Conservation (phyloP, 2,113 vertebrate species). For the Lampris incognitus region DNA sequence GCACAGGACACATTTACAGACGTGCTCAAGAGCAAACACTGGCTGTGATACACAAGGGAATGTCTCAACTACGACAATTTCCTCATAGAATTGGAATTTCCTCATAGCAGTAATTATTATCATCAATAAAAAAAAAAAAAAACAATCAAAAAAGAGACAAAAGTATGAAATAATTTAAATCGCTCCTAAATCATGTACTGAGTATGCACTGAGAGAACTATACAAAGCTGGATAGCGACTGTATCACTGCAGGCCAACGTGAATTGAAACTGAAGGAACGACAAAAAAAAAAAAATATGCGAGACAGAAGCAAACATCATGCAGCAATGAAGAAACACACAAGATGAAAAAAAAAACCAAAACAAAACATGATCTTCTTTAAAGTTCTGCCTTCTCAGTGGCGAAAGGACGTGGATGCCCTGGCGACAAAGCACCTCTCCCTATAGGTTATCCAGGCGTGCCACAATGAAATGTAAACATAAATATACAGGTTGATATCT, state of each 20-base stretch:
- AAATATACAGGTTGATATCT: slow-evolving; percentile 87
- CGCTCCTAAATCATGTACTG: slow-evolving; percentile 77
- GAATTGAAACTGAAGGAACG: slow-evolving; percentile 64
- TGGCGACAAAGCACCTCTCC: slow-evolving; percentile 52
- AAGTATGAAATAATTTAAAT: slow-evolving; percentile 99
- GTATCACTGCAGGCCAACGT: slow-evolving; percentile 76
- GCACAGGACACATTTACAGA: slow-evolving; percentile 92
- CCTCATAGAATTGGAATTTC: slow-evolving; percentile 83
- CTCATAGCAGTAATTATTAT: slow-evolving; percentile 87
- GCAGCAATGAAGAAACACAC: slow-evolving; percentile 83
- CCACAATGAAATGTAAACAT: slow-evolving; percentile 84
- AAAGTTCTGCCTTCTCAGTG: slow-evolving; percentile 74
- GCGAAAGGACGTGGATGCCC: slow-evolving; percentile 58
- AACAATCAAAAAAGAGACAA: slow-evolving; percentile 84
- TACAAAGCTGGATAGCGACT: slow-evolving; percentile 64
- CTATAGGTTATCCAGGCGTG: slow-evolving; percentile 65
- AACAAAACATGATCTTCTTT: slow-evolving; percentile 62
- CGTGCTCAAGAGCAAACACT: slow-evolving; percentile 85
- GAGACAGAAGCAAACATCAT: slow-evolving; percentile 86
- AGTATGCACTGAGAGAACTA: slow-evolving; percentile 72
- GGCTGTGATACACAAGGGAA: slow-evolving; percentile 83
- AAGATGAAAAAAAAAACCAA: slow-evolving; percentile 49
- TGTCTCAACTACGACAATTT: slow-evolving; percentile 83
- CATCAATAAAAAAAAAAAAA: slow-evolving; percentile 86
- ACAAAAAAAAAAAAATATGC: slow-evolving; percentile 36